Conservation (phyloP, 2,797 vertebrate genomes). For the Gephyroberyx darwinii region DNA sequence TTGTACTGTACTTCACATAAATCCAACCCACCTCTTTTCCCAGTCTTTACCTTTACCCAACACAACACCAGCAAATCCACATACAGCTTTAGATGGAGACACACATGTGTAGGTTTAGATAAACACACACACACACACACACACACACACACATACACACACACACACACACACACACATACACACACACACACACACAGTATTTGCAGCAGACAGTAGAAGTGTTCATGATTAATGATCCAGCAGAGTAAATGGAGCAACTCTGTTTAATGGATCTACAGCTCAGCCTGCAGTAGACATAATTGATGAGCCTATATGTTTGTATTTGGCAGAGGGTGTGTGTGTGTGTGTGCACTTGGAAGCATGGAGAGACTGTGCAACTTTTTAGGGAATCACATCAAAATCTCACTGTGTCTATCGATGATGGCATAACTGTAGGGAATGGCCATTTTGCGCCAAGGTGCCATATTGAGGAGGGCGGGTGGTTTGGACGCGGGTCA, state of each 20-base stretch:
- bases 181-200: too few species aligned
- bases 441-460: conserved; percentile 38
- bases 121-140: too few species aligned
- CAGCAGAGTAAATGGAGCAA: conserved; percentile 40
- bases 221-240: conserved; percentile 48
- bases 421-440: conserved; percentile 3
- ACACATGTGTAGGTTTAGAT: too few species aligned
- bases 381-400: conserved; percentile 25
- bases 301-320: conserved; percentile 34
- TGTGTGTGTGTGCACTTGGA: neutral
- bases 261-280: conserved; percentile 49
- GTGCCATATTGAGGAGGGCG: conserved; percentile 60
- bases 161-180: too few species aligned
- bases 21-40: neutral
- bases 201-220: conserved; percentile 23
- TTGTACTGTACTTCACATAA: conserved; percentile 25
- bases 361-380: neutral
- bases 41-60: neutral
- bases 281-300: conserved; percentile 33
- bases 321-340: conserved; percentile 25
- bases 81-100: too few species aligned
- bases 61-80: conserved; percentile 1
- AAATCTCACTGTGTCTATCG: conserved; percentile 5
- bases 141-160: too few species aligned
- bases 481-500: conserved; percentile 63